Evolutionary conservation across 2,888 invertebrate genomes (phyloP), one percentile per base, ranked within the genome.

Genomic region (Silvanus unidentatus): DNA sequence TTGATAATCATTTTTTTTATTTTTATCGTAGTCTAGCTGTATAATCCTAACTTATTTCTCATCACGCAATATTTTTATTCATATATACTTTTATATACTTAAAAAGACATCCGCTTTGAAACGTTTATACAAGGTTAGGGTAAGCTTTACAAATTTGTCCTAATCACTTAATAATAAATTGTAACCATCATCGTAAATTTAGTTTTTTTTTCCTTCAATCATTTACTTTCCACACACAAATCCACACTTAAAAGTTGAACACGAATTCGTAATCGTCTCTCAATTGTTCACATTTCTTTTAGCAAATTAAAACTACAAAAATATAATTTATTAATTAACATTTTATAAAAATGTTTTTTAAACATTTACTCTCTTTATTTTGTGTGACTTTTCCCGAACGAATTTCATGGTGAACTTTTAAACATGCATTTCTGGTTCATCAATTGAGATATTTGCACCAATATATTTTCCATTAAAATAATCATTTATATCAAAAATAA

Each of bases 31-130:
- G 53, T 68, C 67, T 69, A 70, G 66, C 66, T 67, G 68, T 69
- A 71, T 71, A 69, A 56, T 63, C 66, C 69, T 70, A 71, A 70
- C 62, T 67, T 69, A 65, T 64, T 66, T 65, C 66, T 70, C 70
- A 70, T 70, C 71, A 70, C 70, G 66, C 71, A 66, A 64, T 66
- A 67, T 64, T 67, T 55, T 67, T 64, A 64, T 65, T 69, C 66
- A 69, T 69, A 68, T 67, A 68, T 68, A 67, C 64, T 62, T 67
- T 62, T 62, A 68, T 68, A 66, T 69, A 70, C 62, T 69, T 68
- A 69, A 66, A 69, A 70, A 69, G 68, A 70, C 69, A 67, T 70
- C 62, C 69, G 68, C 66, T 61, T 66, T 65, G 64, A 55, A 66
- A 69, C 64, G 66, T 69, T 68, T 68, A 67, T 69, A 68, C 66